A percentile compares a stretch with the other conserved stretches of the same genome.
Conservation (phyloP, 2,888 invertebrate species). For the Drosophila siamana region DNA sequence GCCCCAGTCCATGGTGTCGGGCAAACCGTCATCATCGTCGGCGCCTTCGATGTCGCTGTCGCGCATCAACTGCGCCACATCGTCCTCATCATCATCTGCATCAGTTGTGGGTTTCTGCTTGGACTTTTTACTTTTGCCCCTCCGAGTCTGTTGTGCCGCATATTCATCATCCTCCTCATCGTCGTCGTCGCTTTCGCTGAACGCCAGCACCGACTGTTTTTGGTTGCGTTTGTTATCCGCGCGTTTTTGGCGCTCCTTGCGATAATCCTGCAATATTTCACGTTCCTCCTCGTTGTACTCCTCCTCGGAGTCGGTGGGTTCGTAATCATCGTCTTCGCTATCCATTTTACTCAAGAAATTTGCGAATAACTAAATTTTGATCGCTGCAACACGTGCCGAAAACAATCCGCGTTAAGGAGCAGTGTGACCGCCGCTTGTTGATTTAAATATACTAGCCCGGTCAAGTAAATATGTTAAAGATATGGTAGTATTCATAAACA, state of each 20-base stretch:
- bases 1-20: constrained; percentile 95
- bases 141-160: constrained; percentile 85
- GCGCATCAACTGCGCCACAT: constrained; percentile 84
- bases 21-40: constrained; percentile 87
- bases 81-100: constrained; percentile 68
- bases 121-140: constrained; percentile 86
- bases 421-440: neutral
- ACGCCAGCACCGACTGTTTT: constrained; percentile 89
- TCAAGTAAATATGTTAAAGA: neutral
- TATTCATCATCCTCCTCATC: constrained; percentile 42
- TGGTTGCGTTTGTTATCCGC: constrained; percentile 85
- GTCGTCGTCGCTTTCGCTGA: constrained; percentile 85
- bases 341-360: constrained; percentile 45
- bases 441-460: neutral
- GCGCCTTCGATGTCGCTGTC: constrained; percentile 92
- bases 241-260: constrained; percentile 85
- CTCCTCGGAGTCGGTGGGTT: constrained; percentile 90
- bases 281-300: constrained; percentile 90
- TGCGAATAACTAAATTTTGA: neutral
- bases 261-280: constrained; percentile 87
- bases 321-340: constrained; percentile 86
- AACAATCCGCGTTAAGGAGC: constrained; percentile 21
- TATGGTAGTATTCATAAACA: too few relatives aligned
- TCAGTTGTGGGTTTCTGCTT: neutral
- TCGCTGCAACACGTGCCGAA: constrained; percentile 50